Conservation (phyloP, 2,888 invertebrate species). For the Eilema sororculum region DNA sequence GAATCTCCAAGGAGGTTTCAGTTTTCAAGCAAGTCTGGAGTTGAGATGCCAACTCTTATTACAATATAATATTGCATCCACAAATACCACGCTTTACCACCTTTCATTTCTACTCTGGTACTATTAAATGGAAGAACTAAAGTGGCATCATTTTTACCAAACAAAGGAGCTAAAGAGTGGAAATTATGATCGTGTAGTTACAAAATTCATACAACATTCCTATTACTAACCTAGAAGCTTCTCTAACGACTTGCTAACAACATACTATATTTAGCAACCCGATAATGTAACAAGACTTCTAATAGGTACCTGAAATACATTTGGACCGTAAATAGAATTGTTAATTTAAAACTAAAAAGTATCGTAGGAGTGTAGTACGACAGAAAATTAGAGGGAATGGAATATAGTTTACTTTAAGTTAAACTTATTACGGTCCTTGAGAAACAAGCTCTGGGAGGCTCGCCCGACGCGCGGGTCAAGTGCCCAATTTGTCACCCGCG, state of each 20-base stretch:
- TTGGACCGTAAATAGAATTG: conserved; percentile 57
- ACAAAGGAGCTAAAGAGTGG: neutral
- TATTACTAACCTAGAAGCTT: neutral
- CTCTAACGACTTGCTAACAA: neutral
- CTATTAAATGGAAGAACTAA: conserved; percentile 22
- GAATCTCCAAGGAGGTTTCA: conserved; percentile 76
- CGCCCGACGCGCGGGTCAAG: conserved; percentile 83
- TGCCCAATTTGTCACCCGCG: conserved; percentile 87
- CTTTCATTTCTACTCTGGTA: conserved; percentile 14
- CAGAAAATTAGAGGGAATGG: conserved; percentile 85
- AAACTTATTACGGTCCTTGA: conserved; percentile 86
- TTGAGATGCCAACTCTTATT: conserved; percentile 65
- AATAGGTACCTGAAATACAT: conserved; percentile 47
- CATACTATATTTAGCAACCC: neutral
- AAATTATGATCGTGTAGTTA: neutral
- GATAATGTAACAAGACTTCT: conserved; percentile 25
- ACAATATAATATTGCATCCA: conserved; percentile 72
- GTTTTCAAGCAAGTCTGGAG: conserved; percentile 73
- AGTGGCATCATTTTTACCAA: neutral
- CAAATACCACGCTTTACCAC: conserved; percentile 43
- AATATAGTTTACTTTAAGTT: conserved; percentile 87
- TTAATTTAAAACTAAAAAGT: conserved; percentile 77
- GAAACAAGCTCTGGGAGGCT: conserved; percentile 83
- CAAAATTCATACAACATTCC: neutral
- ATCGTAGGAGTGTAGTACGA: conserved; percentile 65